These are phyloP conservation scores for Siderastrea radians DNA, from an alignment of 92 coral and sea anemone genomes.

Conservation along the genomic window DNA sequence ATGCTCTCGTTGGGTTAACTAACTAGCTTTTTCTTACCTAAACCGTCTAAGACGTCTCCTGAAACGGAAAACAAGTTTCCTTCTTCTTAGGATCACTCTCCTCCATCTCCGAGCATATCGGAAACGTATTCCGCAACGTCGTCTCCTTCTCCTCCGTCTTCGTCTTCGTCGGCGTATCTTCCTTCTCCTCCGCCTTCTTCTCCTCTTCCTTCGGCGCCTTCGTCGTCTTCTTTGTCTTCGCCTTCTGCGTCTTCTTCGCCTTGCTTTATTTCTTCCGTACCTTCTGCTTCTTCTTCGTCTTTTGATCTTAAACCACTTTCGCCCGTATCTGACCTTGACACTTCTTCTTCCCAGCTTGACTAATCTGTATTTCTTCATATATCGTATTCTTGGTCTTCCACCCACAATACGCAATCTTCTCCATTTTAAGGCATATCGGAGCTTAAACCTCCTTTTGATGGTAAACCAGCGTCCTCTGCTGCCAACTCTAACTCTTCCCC, in stretches of 20 bases:
- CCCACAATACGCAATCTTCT: background rate
- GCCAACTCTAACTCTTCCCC: constrained; percentile 24
- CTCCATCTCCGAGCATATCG: constrained; percentile 13
- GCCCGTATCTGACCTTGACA: background rate
- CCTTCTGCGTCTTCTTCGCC: constrained; percentile 13
- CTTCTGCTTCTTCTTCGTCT: background rate
- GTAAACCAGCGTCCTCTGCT: background rate
- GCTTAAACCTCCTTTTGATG: background rate
- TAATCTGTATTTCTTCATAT: constrained; percentile 2
- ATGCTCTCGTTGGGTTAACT: no score
- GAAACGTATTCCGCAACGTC: constrained; percentile 6
- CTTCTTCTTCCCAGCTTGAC: background rate
- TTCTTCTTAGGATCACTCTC: constrained; percentile 10
- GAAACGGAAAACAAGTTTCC: constrained; percentile 6
- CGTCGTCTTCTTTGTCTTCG: constrained; percentile 22
- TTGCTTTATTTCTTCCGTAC: background rate
- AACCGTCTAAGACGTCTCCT: background rate
- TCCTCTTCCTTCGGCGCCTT: background rate
- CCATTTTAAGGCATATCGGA: background rate
- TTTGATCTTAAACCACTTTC: background rate
- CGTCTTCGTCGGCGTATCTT: background rate
- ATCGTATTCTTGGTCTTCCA: background rate
- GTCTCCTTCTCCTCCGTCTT: constrained; percentile 5
- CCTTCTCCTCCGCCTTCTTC: background rate
- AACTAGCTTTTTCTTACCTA: background rate